Base-by-base conservation (phyloP, 1,140 invertebrate genomes). In the Drosophila nigrodunni region DNA sequence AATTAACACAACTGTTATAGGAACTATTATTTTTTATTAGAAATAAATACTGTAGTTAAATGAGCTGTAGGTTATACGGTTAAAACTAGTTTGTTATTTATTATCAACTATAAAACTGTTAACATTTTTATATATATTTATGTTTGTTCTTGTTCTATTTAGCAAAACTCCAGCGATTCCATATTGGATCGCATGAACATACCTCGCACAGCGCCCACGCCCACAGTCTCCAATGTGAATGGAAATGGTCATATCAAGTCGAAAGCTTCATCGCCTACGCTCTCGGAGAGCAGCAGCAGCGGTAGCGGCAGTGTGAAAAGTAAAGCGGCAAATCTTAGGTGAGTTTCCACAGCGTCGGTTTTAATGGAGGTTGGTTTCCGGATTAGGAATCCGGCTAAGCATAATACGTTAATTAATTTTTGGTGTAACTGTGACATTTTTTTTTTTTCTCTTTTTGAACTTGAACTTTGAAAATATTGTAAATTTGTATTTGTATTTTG, bases 281-380 rank as follows among this genome's bases (percentile, higher is more conserved):
- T 87, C 50, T 92, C 91, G 50, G 91, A 92, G 70, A 85, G 90
- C 80, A 77, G 78, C 61, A 91, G 74, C 66, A 83, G 47, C 57
- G 83, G 74, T 64, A 83, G 47, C 57, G 83, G 81, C 39, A 91
- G 88, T 59, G 86, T 91, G 39, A 88, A 86, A 61, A 91, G 83
- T 68, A 92, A 92, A 81, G 90, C 91, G 54, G 91, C 90, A 30
- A 92, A 90, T 75, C 74, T 92, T 50, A 92, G 89, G 91, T 92
- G 62, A 87, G 91, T 78, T 70, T 68, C 47, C 13, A 21, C 15
- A 55, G 41, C 13, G 64, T 61, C 18, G 25, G 25, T 30, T 30
- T 30, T 30, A 4, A 30, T 30, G 3, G 25, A n/a, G 43, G 50
- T 7, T 25, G 41, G 30, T 59, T 41, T 55, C 21, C 34, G 35